Percentiles rank a stretch among this genome's conserved stretches.
phyloP scores from a whole-genome alignment of 2,888 invertebrate species.

The Drosophila vallismaia region DNA sequence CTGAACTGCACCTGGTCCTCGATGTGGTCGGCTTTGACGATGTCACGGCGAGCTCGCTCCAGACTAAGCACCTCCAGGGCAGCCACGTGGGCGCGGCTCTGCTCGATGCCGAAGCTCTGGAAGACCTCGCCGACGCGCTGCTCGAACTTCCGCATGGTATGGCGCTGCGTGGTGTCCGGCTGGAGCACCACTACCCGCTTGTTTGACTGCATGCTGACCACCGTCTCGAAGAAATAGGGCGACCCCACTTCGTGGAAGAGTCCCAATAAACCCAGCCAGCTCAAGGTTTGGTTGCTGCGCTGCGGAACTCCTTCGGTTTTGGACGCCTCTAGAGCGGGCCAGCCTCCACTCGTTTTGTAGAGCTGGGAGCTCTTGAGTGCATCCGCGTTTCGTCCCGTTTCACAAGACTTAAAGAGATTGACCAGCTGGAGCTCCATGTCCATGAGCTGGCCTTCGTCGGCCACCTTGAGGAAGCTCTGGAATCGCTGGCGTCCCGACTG shows the following conservation, averaged over 20 bases:
- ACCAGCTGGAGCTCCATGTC: conserved; percentile 79
- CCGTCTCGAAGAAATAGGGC: conserved; percentile 77
- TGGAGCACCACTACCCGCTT: conserved; percentile 72
- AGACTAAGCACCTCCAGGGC: conserved; percentile 80
- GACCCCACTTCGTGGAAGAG: conserved; percentile 81
- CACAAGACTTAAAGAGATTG: conserved; percentile 80
- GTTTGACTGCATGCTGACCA: conserved; percentile 79
- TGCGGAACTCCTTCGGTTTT: conserved; percentile 29
- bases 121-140: conserved; percentile 76
- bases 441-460: conserved; percentile 69
- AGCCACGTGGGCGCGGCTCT: conserved; percentile 75
- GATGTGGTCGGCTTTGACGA: conserved; percentile 57
- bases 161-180: conserved; percentile 69
- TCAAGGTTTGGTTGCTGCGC: conserved; percentile 59
- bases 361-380: conserved; percentile 73
- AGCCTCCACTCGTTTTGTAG: conserved; percentile 79
- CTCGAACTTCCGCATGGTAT: conserved; percentile 78
- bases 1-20: conserved; percentile 67
- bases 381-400: conserved; percentile 66
- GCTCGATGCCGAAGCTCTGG: conserved; percentile 70
- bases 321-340: conserved; percentile 79
- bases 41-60: conserved; percentile 78
- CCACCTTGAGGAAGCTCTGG: conserved; percentile 65
- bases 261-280: conserved; percentile 74
- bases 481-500: conserved; percentile 74